Evolutionary conservation across 2,888 invertebrate genomes (phyloP), one percentile per base, ranked within the genome.

Genomic region (Pasiphila rectangulata): DNA sequence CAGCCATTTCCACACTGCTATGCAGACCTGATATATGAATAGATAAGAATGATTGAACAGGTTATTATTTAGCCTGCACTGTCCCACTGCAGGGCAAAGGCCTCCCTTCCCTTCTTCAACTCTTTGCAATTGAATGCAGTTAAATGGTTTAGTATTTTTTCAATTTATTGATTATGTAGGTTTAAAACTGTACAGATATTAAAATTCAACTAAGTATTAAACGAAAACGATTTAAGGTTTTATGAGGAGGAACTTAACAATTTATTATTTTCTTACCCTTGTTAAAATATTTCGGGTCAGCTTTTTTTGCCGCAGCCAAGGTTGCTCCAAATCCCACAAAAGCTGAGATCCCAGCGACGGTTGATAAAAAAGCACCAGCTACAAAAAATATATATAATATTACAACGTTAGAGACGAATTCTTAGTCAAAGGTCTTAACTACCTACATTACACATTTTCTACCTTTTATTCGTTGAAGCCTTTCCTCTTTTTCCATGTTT

Each of bases 261-360:
- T n/a, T 17, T 4, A 10, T 9, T 29, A 15, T 16, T 1, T 30
- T 5, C 9, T 5, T 63, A 83, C 89, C 95, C 87, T 95, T 94
- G 59, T 90, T 92, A 68, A 97, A 95, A 69, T 92, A 92, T 69
- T 92, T 91, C 0, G 95, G 94, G 70, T 97, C 97, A 47, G 92
- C 90, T 73, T 93, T 95, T 74, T 94, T 96, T 0, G 94, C 94
- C 42, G 93, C 90, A 9, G 94, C 91, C 30, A 98, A 60, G 4
- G 97, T 94, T 45, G 92, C 90, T 15, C 95, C 92, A 77, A 98
- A 98, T 3, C 97, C 97, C 61, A 93, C 89, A 5, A 96, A 69
- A 1, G 95, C 92, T 0, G 97, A 94, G 34, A 95, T 86, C 4
- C 96, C 96, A 40, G 94, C 92, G 6, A 95, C 90, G 24, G 93